Base-by-base conservation (phyloP, 2,113 vertebrate species). In the Chrysemys picta region DNA sequence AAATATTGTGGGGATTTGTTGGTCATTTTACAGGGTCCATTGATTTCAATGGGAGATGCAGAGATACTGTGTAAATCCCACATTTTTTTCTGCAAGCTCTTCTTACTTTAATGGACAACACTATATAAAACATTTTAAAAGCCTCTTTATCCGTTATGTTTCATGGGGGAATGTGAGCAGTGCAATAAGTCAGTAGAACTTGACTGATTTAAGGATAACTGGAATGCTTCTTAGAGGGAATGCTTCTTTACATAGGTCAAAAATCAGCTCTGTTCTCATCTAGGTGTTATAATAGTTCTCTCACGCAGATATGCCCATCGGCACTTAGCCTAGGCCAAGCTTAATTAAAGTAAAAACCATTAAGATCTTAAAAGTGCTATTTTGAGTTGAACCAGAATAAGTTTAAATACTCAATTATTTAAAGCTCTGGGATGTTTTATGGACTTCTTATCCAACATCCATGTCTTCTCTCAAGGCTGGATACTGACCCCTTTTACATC, bases 301-400 rank as follows among this genome's bases (percentile, higher is more conserved):
- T 10, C 31, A 82, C 0, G 1, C 0, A 0, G 9, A 6, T 56
- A 84, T 14, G 31, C 2, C 59, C 53, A 49, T 22, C 54, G 76
- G 42, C 35, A 85, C 38, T 31, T 6, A 72, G 24, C 35, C 22
- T 4, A n/a, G 10, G 21, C 45, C 49, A 89, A 87, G 11, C 24
- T 54, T 72, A 45, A 54, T 31, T 19, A 84, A 13, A 80, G 45
- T 27, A 87, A 87, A 65, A 78, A 17, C 4, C 4, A 56, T 45
- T 50, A 53, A 62, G 1, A n/a, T 49, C 3, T 82, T 91, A 25
- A 85, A 79, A 93, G 49, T 7, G 7, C 17, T 82, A 12, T n/a
- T 80, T 89, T 38, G 13, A 17, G 3, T 35, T 88, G 38, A 80
- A 54, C 47, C 19, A 4, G 4, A 49, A 3, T 9, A 38, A 17